Conservation (phyloP, 2,113 vertebrate species). For the Chelonoidis abingdonii region DNA sequence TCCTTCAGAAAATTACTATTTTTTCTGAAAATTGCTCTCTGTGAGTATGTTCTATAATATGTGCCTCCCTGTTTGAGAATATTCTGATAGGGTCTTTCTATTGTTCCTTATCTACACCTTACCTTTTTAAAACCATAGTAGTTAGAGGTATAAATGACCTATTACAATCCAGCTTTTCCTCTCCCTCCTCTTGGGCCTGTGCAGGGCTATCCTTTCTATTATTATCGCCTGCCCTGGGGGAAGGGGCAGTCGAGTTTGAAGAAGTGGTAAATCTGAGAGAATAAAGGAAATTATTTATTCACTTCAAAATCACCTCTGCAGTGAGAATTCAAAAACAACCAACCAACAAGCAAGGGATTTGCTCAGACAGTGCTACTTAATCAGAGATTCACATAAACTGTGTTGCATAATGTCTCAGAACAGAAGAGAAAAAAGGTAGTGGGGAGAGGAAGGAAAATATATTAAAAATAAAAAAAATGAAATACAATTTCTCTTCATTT, state of each 20-base stretch:
- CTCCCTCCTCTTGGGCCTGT: not conserved
- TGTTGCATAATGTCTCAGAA: not conserved
- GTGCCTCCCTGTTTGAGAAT: not conserved
- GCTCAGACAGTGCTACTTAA: not conserved
- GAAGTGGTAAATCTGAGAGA: not conserved
- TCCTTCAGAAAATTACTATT: not conserved
- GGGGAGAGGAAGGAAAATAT: not conserved
- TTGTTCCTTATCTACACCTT: not conserved
- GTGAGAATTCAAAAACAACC: not conserved
- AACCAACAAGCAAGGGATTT: not conserved
- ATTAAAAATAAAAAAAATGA: not conserved
- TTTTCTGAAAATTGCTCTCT: not conserved
- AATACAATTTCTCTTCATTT: not conserved
- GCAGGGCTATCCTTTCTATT: not conserved
- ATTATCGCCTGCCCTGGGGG: not conserved
- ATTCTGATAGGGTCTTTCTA: not conserved
- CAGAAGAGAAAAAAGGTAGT: not conserved
- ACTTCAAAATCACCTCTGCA: not conserved
- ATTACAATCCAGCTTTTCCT: not conserved
- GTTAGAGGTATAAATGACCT: not conserved
- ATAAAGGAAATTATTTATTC: constrained; percentile 9
- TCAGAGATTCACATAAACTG: not conserved
- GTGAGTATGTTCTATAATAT: not conserved
- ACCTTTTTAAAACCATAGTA: not conserved
- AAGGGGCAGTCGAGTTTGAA: not conserved